These are phyloP conservation scores for Leiothrix lutea DNA, from an alignment of 2,113 vertebrate species.

Conservation along the genomic window DNA sequence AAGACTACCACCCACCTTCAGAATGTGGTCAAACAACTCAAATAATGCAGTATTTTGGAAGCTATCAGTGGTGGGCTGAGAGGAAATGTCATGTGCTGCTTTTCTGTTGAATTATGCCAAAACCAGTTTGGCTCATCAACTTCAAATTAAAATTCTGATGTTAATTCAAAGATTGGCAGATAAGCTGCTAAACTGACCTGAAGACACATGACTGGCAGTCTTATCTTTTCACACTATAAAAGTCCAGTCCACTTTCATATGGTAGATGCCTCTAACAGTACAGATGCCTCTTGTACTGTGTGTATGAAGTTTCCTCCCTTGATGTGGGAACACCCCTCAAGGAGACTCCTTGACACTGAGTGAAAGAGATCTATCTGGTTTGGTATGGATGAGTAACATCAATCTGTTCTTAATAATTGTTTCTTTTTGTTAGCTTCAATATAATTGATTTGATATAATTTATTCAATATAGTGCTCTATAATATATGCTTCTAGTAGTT, in stretches of 20 bases:
- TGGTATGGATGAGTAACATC: neutral
- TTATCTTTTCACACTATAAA: neutral
- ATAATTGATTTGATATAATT: neutral
- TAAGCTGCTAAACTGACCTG: neutral
- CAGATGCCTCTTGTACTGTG: neutral
- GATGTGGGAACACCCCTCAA: neutral
- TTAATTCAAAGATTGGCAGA: neutral
- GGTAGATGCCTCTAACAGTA: neutral
- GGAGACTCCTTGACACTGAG: neutral
- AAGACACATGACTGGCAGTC: neutral
- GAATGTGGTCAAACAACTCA: neutral
- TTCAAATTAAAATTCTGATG: neutral
- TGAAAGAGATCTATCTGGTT: neutral
- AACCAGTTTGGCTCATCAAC: neutral
- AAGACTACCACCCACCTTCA: neutral
- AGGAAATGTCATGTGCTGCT: neutral
- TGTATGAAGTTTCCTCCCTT: neutral
- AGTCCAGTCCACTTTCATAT: neutral
- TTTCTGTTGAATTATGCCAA: neutral
- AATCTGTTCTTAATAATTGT: neutral
- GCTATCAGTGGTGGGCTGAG: neutral
- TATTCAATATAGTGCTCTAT: too few relatives aligned
- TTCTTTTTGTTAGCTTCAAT: neutral
- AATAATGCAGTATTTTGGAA: neutral
- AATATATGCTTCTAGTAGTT: neutral